Evolutionary conservation across 2,888 invertebrate genomes (phyloP), one percentile per base, ranked within the genome.

Genomic region (Eristalis arbustorum): DNA sequence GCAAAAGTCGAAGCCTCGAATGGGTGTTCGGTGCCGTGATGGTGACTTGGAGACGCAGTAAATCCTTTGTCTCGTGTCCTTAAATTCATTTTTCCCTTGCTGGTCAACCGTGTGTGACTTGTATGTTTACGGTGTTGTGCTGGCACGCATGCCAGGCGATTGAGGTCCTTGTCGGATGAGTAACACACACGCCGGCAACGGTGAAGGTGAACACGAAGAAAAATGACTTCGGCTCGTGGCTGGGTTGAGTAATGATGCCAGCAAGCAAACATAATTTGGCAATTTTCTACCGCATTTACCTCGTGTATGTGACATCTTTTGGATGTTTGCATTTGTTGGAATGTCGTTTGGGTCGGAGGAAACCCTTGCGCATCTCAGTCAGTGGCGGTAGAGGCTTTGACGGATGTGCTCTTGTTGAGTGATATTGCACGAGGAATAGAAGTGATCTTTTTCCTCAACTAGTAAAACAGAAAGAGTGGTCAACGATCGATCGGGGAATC

Each of bases 221-320:
- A 79, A 79, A 87, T 79, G 77, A 78, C 71, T 82, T 74, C 83
- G 31, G 75, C 62, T 87, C 75, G 75, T 67, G 37, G 37, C 59
- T 63, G 78, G 68, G 49, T 79, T 87, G 87, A 87, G 82, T 75
- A 75, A 83, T 87, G 87, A 82, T 87, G 74, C 72, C 75, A 0
- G 78, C 79, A 57, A 68, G 72, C 62, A 63, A 87, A 87, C 75
- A 83, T 75, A 87, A 87, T 87, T 87, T 87, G 83, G 78, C 83
- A 87, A 87, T 87, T 87, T 87, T 87, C 87, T 83, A 82, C 78
- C 82, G 72, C 82, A 87, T 87, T 87, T 82, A 82, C 42, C 74
- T 67, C 40, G 66, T 78, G 85, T 77, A 78, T 85, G 85, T 85
- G 85, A 85, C 77, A 66, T 76, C n/a, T 73, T 80, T 22, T 67